Base-by-base conservation (phyloP, 2,113 vertebrate genomes). In the Odontesthes bonariensis region DNA sequence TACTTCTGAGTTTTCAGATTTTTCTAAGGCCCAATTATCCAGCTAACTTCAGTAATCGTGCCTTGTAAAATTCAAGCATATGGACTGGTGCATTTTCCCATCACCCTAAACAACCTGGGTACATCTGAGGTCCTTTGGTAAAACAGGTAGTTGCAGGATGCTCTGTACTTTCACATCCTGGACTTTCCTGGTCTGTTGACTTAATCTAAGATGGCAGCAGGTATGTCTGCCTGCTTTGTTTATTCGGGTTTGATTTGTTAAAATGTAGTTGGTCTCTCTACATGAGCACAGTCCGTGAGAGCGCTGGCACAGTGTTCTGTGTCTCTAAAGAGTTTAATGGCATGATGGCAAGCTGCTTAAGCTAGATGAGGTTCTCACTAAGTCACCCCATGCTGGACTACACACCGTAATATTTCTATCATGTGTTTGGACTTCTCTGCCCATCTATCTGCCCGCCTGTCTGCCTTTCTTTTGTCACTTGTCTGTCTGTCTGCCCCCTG, bases 261-360 rank as follows among this genome's bases (percentile, higher is more conserved):
- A 65, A 75, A 69, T 61, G 40, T 61, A 58, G 63, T 35, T 52
- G n/a, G 52, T 56, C 12, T 86, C 66, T 83, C 80, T 87, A 73
- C 52, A 60, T 64, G 73, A 73, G 46, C 69, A 40, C 47, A 55
- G 70, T 12, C 35, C 10, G 35, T 38, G 35, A 38, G 35, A 38
- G 35, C 10, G 35, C 10, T 38, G 35, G 6, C 35, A 2, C 5
- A 38, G 1, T 1, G 35, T 38, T 38, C 35, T 38, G 35, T 38
- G 35, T 38, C 35, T 32, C 4, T 0, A 14, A 11, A 1, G 10
- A 27, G 60, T 77, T 49, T 61, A 81, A 77, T 49, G 42, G 49
- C 12, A 52, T 0, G 0, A 20, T n/a, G n/a, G n/a, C 40, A 73
- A 46, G 38, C 12, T 44, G 51, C 55, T 68, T 51, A 56, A 66